phyloP scores from a whole-genome alignment of 2,888 invertebrate genomes.

The Tuta absoluta region DNA sequence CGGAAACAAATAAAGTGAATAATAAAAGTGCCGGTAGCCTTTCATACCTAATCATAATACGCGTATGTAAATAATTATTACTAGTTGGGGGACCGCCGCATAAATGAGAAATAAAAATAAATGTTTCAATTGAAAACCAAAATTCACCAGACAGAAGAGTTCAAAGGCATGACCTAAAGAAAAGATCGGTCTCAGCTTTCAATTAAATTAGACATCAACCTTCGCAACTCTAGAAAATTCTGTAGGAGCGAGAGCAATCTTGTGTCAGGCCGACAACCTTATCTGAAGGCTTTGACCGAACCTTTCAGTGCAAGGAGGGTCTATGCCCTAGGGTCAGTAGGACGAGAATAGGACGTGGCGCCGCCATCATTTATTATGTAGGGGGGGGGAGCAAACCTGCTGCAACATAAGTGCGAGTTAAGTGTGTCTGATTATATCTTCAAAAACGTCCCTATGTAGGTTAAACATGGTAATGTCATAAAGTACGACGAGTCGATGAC shows the following conservation, averaged over 20 bases:
- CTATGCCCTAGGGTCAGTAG: slow-evolving; percentile 21
- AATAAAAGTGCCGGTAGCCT: slow-evolving; percentile 4
- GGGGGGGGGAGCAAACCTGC: background rate
- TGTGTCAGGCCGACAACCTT: background rate
- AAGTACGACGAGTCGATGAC: slow-evolving; percentile 1
- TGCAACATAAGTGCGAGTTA: background rate
- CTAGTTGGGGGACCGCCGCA: slow-evolving; percentile 2
- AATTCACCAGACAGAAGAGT: slow-evolving; percentile 4
- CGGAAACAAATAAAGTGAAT: slow-evolving; percentile 6
- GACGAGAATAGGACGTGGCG: slow-evolving; percentile 30
- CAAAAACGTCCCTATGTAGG: background rate
- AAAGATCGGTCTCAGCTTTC: background rate
- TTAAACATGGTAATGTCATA: slow-evolving; percentile 7
- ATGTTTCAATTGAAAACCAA: background rate
- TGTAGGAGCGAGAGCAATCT: slow-evolving; percentile 10
- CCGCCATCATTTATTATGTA: slow-evolving; percentile 16
- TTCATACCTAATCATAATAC: slow-evolving; percentile 10
- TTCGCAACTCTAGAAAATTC: slow-evolving; percentile 1
- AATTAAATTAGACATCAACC: background rate
- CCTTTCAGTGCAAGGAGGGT: slow-evolving; percentile 22
- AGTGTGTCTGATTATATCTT: background rate
- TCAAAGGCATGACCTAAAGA: slow-evolving; percentile 8
- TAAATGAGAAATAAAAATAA: background rate
- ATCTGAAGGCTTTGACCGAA: slow-evolving; percentile 17
- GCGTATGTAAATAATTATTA: background rate